A percentile compares a stretch with the other conserved stretches of the same genome.
Conservation (phyloP, 2,888 invertebrate genomes). For the Fissipunctia ypsillon region DNA sequence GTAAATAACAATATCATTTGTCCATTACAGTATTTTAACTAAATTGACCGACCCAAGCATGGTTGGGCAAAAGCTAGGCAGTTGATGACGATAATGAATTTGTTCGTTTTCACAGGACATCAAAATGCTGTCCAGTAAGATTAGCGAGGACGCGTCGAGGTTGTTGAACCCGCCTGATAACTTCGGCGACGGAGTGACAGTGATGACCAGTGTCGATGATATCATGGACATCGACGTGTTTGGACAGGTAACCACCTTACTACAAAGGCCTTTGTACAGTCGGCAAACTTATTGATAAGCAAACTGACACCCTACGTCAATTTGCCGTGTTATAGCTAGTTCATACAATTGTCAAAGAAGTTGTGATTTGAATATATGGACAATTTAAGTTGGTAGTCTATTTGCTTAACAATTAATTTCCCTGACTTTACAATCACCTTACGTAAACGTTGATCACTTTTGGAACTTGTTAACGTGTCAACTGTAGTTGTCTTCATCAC, state of each 20-base stretch:
- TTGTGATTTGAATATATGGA: too few relatives aligned
- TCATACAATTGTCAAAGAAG: too few relatives aligned
- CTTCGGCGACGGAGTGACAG: constrained; percentile 56
- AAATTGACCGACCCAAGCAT: too few relatives aligned
- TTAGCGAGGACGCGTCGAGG: constrained; percentile 69
- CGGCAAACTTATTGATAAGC: background rate
- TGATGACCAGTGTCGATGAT: constrained; percentile 67
- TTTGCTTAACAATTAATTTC: too few relatives aligned
- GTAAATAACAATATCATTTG: too few relatives aligned
- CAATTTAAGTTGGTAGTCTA: too few relatives aligned
- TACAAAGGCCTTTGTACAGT: background rate
- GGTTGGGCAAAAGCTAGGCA: background rate
- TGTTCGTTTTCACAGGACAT: constrained; percentile 67
- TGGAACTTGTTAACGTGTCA: background rate
- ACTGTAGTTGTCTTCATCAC: background rate
- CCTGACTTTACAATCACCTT: background rate
- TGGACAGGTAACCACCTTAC: constrained; percentile 70
- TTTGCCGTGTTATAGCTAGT: background rate
- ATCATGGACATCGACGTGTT: constrained; percentile 76
- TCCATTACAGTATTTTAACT: background rate
- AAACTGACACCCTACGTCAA: background rate
- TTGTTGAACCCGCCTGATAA: constrained; percentile 65
- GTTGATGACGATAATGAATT: too few relatives aligned
- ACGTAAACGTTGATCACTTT: background rate
- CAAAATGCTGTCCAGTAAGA: constrained; percentile 70